These are phyloP conservation scores for Lates japonicus DNA, from an alignment of 2,797 vertebrate species.

Conservation along the genomic window DNA sequence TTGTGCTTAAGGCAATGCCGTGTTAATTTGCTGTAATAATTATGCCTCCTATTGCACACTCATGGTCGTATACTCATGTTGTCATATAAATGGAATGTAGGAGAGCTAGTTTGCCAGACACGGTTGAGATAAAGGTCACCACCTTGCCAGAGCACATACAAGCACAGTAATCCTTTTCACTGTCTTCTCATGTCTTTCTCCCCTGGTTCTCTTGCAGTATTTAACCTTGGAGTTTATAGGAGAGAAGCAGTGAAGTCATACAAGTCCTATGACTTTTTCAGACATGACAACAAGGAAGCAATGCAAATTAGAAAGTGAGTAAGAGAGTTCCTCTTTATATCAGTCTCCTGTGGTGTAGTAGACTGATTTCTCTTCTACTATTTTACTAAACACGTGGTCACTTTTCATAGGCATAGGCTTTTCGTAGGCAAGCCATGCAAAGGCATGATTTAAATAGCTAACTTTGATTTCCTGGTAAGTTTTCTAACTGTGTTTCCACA, in stretches of 20 bases:
- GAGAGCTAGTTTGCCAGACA: constrained; percentile 40
- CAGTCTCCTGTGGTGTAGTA: neutral
- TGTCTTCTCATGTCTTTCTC: neutral
- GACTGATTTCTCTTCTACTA: neutral
- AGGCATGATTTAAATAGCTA: neutral
- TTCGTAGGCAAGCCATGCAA: neutral
- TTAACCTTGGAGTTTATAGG: constrained; percentile 96
- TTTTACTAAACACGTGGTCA: neutral
- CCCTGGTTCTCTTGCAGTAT: constrained; percentile 85
- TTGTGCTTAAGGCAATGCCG: constrained; percentile 20
- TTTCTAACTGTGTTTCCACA: constrained; percentile 67
- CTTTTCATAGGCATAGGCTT: too few species aligned
- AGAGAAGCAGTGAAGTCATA: constrained; percentile 95
- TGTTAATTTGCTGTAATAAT: neutral
- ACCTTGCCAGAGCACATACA: too few species aligned
- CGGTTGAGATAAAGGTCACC: neutral
- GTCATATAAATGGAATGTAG: constrained; percentile 29
- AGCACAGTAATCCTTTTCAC: neutral
- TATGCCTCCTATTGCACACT: neutral
- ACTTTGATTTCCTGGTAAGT: neutral
- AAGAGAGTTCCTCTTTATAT: neutral
- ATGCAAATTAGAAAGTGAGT: constrained; percentile 97
- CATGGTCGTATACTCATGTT: neutral
- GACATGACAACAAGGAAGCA: constrained; percentile 96
- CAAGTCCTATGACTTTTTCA: constrained; percentile 98